phyloP scores from a whole-genome alignment of 2,888 invertebrate species.

The Nephrotoma guestfalica region DNA sequence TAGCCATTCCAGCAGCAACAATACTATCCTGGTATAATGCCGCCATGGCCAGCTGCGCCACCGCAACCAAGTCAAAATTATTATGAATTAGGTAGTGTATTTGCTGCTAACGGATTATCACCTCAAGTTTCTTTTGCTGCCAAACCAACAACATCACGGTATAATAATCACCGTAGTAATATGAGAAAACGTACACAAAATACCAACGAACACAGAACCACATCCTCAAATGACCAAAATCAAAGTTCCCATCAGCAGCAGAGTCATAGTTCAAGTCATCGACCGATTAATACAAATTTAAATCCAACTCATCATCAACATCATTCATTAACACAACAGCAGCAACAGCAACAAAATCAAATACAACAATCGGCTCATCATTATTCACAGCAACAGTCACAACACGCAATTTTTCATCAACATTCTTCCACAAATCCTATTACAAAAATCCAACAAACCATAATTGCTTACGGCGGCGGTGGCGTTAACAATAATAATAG shows the following conservation, averaged over 20 bases:
- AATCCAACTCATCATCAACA: slow-evolving; percentile 11
- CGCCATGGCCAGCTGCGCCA: slow-evolving; percentile 33
- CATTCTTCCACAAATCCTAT: not conserved
- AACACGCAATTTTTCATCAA: slow-evolving; percentile 10
- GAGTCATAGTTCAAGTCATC: slow-evolving; percentile 4
- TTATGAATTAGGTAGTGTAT: slow-evolving; percentile 54
- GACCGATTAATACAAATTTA: not conserved
- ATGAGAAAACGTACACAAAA: slow-evolving; percentile 21
- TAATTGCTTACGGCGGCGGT: slow-evolving; percentile 8
- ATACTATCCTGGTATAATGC: slow-evolving; percentile 46
- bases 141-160: slow-evolving; percentile 20
- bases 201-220: slow-evolving; percentile 20
- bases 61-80: slow-evolving; percentile 38
- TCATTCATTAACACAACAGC: slow-evolving; percentile 14
- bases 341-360: slow-evolving; percentile 9
- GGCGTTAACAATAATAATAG: slow-evolving; percentile 18
- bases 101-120: slow-evolving; percentile 56
- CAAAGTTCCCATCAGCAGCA: not conserved
- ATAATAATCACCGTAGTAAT: slow-evolving; percentile 23
- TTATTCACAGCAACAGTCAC: slow-evolving; percentile 13
- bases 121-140: slow-evolving; percentile 44
- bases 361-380: slow-evolving; percentile 10
- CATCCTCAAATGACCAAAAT: slow-evolving; percentile 13
- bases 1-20: slow-evolving; percentile 46
- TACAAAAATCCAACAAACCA: slow-evolving; percentile 12